Evolutionary conservation across 2,888 invertebrate species (phyloP), one percentile per base, ranked within the genome.

Genomic region (Epistrophe eligans): DNA sequence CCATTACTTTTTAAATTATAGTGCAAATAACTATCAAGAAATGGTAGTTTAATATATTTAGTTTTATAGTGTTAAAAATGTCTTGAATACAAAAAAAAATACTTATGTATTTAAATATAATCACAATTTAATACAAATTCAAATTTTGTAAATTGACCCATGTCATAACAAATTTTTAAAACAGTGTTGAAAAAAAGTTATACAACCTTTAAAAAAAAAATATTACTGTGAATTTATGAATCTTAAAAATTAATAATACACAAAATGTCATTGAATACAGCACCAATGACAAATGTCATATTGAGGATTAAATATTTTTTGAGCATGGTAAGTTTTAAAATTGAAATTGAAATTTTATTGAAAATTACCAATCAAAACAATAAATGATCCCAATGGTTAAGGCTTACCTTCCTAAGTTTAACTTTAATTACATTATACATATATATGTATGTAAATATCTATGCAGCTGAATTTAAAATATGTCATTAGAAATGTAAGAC

Each of bases 221-320:
- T 67, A 84, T 35, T 40, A n/a, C 10, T 55, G 55, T 73, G 50
- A 71, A 55, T 76, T 10, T 73, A 82, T 83, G 71, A 70, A 73
- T 84, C 88, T 87, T 71, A 84, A 67, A 35, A 64, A 38, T 32
- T 11, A 45, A 66, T 45, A 81, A 72, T 35, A 11, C 35, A 40
- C 11, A 55, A 52, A 70, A 87, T 87, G 79, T 66, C 72, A 38
- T 24, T 50, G 17, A 64, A 11, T 55, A 40, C 9, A 38, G 55
- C 74, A 64, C 43, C 52, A 71, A 40, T 55, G 52, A 83, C 62
- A 66, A 72, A 57, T 24, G 71, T 79, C 79, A 79, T 72, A 72
- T 67, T 87, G 76, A 83, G 87, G 87, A 87, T 87, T 83, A 87
- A 79, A 72, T 60, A 35, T 66, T 48, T 62, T 70, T 48, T 76